Base-by-base conservation (phyloP, 2,888 invertebrate species). In the Podotricha telesiphe region DNA sequence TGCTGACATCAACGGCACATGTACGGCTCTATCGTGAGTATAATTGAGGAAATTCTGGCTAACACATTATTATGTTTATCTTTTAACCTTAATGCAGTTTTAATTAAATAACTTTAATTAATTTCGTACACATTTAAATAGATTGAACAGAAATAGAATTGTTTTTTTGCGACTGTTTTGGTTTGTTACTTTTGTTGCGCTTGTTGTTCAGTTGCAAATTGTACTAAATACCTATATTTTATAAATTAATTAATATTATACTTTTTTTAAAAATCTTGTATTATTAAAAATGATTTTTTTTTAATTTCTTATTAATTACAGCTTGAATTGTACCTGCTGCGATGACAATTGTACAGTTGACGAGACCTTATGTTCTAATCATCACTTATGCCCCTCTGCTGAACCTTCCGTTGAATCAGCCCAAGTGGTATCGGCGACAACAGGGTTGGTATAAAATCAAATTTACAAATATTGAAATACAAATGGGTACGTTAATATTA, bases 311-410 rank as follows among this genome's bases (percentile, higher is more conserved):
- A 42, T 53, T 62, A 15, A 65, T 83, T 82, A 8, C 83, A 89
- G 89, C 3, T 75, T 82, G 19, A 75, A 79, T 11, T 88, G 88
- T 66, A 72, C 58, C 0, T 75, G 68, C 0, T 88, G 88, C 47
- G 69, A 74, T 1, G 75, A 77, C 6, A 76, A 73, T 37, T 88
- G 88, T 65, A 69, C 70, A 0, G 76, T 77, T 0, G 76, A 67
- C 0, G 68, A 53, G 0, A 87, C 86, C 51, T 67, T 70, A 53
- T 87, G 87, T 67, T 45, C 50, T 0, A 77, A 86, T 62, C 79
- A 77, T 17, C 0, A 0, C 4, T 6, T 37, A 55, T 55, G 55
- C 13, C 55, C 2, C 74, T 2, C 22, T 22, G 61, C 0, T 55
- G 55, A 55, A 13, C 78, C 73, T 65, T 59, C 65, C 2, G 72